Base-by-base conservation (phyloP, 1,140 invertebrate genomes). In the Camponotus floridanus region DNA sequence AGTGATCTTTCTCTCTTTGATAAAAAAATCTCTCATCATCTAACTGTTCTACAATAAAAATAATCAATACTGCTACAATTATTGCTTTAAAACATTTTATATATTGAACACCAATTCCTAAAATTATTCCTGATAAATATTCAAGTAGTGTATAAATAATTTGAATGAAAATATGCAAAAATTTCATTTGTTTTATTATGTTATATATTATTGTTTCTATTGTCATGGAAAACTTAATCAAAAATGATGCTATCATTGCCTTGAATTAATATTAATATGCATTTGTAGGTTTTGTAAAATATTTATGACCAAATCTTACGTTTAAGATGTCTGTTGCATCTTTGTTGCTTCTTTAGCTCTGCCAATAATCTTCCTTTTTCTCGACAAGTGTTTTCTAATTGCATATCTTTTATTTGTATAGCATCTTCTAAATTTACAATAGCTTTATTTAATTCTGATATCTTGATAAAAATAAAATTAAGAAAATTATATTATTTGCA, bases 31-130 rank as follows among this genome's bases (percentile, higher is more conserved):
- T 92, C 71, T 92, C 91, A 57, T 92, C 90, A 74, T 92, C 89
- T 90, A 93, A 86, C 92, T 93, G 92, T 90, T 92, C 92, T 93
- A 73, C 64, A 93, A 92, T 91, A 33, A 91, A 91, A 88, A 31
- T 48, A 33, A 84, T 83, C 51, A 45, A 36, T 84, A 78, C 0
- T 26, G 26, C 26, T 26, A 26, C 26, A 26, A 26, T 26, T 51
- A 45, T 15, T 76, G 9, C 31, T 57, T 55, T 33, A 42, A 18
- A 21, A 57, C 18, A n/a, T 26, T 68, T 79, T 26, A 42, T 51
- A 36, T 0, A 15, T 8, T 65, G 26, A 78, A 80, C 31, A 64
- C 5, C 5, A 65, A 6, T 1, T 31, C 36, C 18, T 51, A 71
- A 18, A 45, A 21, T 39, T 26, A 18, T 21, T 18, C 1, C 13